Base-by-base conservation (phyloP, 2,888 invertebrate genomes). In the Galerucella nymphaeae region DNA sequence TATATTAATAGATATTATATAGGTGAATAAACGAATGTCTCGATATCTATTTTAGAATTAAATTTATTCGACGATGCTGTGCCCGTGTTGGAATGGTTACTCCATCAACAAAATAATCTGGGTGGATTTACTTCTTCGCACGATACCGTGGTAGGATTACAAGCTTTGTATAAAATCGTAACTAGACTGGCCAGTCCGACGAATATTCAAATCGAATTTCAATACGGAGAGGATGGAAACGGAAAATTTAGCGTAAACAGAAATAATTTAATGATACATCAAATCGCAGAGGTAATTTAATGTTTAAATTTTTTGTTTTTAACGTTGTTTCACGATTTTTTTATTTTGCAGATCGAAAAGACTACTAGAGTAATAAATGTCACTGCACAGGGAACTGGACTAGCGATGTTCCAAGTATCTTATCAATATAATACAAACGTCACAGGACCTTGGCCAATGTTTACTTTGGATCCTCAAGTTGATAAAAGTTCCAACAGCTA, bases 391-490 rank as follows among this genome's bases (percentile, higher is more conserved):
- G 97, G 97, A 14, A 90, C 89, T 62, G 97, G 97, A 11, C 89
- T 96, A 67, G 93, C 93, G 0, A 86, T 95, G 72, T 89, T 94
- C 59, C 93, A 94, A 81, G 90, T 97, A 20, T 90, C 93, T 0
- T 96, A 95, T 78, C 90, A 90, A 61, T 96, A 95, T 83, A 93
- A 94, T 85, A 90, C 96, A 73, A 95, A 95, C 83, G 95, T 95
- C 4, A 96, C 96, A 14, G 95, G 94, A 38, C 93, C 94, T 48
- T 94, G 94, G 91, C 96, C 97, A 3, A 88, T 95, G 77, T 97
- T 96, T 86, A 93, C 92, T 62, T 88, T 97, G 1, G 96, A 95
- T 86, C 95, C 96, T 1, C 92, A 94, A 81, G 93, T 96, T 4
- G 95, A 95, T 85, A 92, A 92, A 80, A 93, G 93, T 77, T 93